phyloP scores from a whole-genome alignment of 2,113 vertebrate species.

The Crotalus tigris region DNA sequence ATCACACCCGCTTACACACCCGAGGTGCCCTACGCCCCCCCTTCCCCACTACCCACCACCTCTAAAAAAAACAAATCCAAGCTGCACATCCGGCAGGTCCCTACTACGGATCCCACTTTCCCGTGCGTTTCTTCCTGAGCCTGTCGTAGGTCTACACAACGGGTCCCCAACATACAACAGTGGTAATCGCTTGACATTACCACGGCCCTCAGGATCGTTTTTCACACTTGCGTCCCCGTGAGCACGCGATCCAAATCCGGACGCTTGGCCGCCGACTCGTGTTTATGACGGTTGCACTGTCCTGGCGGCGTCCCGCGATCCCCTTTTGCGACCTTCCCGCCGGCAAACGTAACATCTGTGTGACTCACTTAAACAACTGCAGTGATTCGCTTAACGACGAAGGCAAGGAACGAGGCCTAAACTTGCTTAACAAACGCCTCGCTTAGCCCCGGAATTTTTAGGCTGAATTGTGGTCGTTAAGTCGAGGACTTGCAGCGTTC shows the following conservation, averaged over 20 bases:
- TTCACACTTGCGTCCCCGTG: neutral
- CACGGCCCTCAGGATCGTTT: neutral
- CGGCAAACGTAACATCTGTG: neutral
- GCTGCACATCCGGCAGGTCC: neutral
- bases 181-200: no score
- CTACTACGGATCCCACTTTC: no score
- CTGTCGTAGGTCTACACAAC: no score
- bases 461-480: neutral
- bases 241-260: neutral
- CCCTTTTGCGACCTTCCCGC: neutral
- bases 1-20: neutral
- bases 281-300: neutral
- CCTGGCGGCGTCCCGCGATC: fast-evolving
- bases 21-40: neutral
- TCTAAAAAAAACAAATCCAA: neutral
- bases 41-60: neutral
- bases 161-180: no score
- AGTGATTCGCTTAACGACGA: neutral
- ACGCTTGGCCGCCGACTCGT: fast-evolving
- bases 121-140: no score
- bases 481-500: neutral
- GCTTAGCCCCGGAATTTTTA: neutral
- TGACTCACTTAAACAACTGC: neutral
- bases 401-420: neutral
- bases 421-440: neutral